Percentiles rank a stretch among this genome's conserved stretches.
Conservation (phyloP, 2,113 vertebrate genomes). For the Diadophis punctatus region DNA sequence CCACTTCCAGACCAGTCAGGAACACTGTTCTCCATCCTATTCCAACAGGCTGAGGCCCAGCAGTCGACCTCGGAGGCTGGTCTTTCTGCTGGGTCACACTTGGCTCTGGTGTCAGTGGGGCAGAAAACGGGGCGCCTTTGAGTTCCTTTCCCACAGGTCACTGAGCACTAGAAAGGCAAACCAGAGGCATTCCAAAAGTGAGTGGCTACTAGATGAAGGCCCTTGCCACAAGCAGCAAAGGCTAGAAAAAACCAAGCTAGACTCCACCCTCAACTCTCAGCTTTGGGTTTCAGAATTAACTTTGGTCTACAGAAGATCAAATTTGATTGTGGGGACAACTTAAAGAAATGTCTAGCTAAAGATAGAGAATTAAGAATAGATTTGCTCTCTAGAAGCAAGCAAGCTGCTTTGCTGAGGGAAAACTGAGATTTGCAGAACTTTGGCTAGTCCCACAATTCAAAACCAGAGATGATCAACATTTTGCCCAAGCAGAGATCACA, state of each 20-base stretch:
- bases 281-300: background rate
- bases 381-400: background rate
- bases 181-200: fast-evolving
- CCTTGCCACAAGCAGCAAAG: background rate
- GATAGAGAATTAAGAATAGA: constrained; percentile 28
- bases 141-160: constrained; percentile 76
- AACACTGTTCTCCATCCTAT: constrained; percentile 34
- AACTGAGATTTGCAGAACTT: constrained; percentile 32
- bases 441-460: background rate
- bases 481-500: background rate
- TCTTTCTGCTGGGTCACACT: constrained; percentile 71
- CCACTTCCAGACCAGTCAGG: constrained; percentile 87
- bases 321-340: background rate
- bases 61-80: constrained; percentile 65
- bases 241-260: background rate
- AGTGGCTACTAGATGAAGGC: fast-evolving
- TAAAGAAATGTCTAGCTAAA: constrained; percentile 4
- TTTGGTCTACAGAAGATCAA: background rate
- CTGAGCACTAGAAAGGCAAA: constrained; percentile 76
- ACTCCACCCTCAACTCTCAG: background rate
- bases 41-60: constrained; percentile 63
- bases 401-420: constrained; percentile 19
- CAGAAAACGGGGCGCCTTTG: constrained; percentile 75
- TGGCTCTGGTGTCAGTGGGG: constrained; percentile 62
- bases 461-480: background rate